These are phyloP conservation scores for Sycophaga agraensis DNA, from an alignment of 1,140 invertebrate genomes.

Conservation along the genomic window DNA sequence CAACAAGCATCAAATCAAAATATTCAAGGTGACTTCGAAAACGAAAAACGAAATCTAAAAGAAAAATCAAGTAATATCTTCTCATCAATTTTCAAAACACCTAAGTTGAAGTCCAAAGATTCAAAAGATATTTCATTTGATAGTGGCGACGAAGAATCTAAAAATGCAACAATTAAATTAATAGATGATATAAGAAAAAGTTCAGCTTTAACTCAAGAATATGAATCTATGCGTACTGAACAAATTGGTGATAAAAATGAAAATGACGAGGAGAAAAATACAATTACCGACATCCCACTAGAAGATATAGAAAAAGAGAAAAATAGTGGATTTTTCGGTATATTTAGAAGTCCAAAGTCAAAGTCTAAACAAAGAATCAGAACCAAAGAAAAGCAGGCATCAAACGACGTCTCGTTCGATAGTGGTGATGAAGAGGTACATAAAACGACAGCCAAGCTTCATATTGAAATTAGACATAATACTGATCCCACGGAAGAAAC, in stretches of 20 bases:
- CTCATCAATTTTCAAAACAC: constrained; percentile 50
- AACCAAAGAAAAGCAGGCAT: constrained; percentile 42
- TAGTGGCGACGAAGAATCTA: constrained; percentile 43
- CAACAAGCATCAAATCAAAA: constrained; percentile 32
- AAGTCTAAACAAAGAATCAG: constrained; percentile 43
- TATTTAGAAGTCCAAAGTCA: constrained; percentile 49
- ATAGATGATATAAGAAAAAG: constrained; percentile 24
- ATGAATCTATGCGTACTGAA: background rate
- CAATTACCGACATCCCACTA: background rate
- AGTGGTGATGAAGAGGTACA: constrained; percentile 49
- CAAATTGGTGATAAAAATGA: background rate
- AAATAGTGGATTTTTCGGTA: constrained; percentile 44
- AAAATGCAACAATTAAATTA: constrained; percentile 37
- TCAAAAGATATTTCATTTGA: constrained; percentile 47
- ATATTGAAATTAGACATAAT: constrained; percentile 37
- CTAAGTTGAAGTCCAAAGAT: constrained; percentile 47
- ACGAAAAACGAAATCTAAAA: constrained; percentile 47
- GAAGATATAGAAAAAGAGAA: constrained; percentile 37
- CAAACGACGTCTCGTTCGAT: constrained; percentile 45
- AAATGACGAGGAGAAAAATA: background rate
- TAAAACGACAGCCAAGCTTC: constrained; percentile 36
- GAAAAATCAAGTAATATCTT: constrained; percentile 49
- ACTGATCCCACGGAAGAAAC: constrained; percentile 1
- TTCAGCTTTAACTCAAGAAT: background rate
- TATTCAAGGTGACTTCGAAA: constrained; percentile 39